Evolutionary conservation across 1,140 invertebrate genomes (phyloP), one percentile per base, ranked within the genome.

Genomic region (Dendrolimus punctatus): DNA sequence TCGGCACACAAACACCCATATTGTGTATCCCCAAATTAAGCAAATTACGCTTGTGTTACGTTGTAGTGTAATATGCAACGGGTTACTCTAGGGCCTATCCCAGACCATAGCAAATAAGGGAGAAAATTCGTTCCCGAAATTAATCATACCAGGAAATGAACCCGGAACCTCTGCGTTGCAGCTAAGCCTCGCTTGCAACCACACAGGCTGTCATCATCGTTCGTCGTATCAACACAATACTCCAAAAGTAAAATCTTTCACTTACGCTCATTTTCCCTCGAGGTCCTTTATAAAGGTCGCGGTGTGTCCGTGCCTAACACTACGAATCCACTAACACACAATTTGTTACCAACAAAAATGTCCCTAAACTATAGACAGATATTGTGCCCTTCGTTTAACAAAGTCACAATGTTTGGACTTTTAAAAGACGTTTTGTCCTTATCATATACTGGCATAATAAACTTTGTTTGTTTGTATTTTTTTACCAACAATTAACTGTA

Each of bases 261-360:
- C 54, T 64, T 76, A 62, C 46, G 39, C 51, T 44, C 43, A 39
- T 68, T 67, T 59, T 38, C 42, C 45, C 46, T 39, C 36, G 43
- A 6, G 38, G 10, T 46, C 39, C 42, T 6, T 9, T 23, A 37
- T 9, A 57, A 45, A 61, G 55, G 59, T 57, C 55, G 36, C 54
- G 36, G 44, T 40, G 47, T 57, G 51, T 46, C 51, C 59, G 55
- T 61, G 49, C 49, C 23, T 9, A n/a, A n/a, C n/a, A n/a, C n/a
- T n/a, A n/a, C 56, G 54, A 58, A 57, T 58, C 55, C 49, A 40
- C 49, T 41, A 36, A 43, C 10, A 41, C 23, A 48, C 55, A 57
- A 61, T 57, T 61, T 57, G 55, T 57, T 61, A 49, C 40, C 46
- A 46, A 53, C 45, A 55, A 5, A 58, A 43, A 54, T 57, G 44